Conservation (phyloP, 53 echinoderm and acorn worm species). For the Echinometra lucunter region DNA sequence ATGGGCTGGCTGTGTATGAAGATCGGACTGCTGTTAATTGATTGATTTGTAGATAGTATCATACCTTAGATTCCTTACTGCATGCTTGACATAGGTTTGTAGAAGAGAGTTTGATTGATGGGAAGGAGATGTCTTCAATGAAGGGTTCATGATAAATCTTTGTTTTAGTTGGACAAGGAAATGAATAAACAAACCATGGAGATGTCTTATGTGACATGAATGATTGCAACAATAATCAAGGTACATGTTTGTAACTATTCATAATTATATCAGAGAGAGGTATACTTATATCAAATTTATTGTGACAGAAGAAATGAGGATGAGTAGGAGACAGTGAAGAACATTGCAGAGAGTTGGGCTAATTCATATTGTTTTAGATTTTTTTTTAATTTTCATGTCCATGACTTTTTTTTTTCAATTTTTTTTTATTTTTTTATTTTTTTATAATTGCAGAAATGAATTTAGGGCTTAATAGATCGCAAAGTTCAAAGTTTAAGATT, state of each 20-base stretch:
- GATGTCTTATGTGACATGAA: background rate
- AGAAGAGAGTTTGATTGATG: background rate
- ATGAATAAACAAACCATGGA: background rate
- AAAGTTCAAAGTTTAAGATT: background rate
- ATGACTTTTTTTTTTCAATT: too few species aligned
- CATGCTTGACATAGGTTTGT: conserved; percentile 19
- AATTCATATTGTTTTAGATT: too few species aligned
- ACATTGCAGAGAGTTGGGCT: too few species aligned
- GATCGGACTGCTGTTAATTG: background rate
- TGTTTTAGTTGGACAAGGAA: background rate
- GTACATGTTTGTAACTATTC: background rate
- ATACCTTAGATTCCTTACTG: background rate
- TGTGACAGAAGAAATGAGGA: background rate
- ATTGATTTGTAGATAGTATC: background rate
- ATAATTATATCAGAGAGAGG: background rate
- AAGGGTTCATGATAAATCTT: conserved; percentile 1
- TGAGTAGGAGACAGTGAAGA: background rate
- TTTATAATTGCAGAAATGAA: background rate
- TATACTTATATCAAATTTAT: background rate
- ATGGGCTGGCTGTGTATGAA: background rate
- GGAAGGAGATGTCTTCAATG: background rate
- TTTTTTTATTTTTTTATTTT: background rate
- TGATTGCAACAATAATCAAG: conserved; percentile 32
- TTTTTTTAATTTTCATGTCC: too few species aligned
- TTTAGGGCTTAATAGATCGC: background rate